Percentiles rank a stretch among this genome's conserved stretches.
phyloP scores from a whole-genome alignment of 2,888 invertebrate genomes.

The Cyrtodaria siliqua region DNA sequence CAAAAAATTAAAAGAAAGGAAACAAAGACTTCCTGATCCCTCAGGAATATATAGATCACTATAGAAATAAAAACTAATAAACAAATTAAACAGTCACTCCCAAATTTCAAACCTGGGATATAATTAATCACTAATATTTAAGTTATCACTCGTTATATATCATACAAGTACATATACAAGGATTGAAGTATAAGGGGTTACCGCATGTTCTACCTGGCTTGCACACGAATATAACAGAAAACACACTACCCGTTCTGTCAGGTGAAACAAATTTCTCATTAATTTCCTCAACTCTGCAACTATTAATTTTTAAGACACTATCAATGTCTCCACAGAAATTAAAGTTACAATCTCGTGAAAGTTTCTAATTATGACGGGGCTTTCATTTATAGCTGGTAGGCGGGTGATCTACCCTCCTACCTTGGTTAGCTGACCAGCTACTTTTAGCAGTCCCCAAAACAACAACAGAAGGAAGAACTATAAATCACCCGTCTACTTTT shows the following conservation, averaged over 20 bases:
- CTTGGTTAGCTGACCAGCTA: too few species aligned
- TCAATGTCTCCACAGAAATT: neutral
- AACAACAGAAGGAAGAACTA: too few species aligned
- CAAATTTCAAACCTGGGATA: slow-evolving; percentile 27
- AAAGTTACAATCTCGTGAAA: neutral
- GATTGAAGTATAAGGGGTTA: slow-evolving; percentile 54
- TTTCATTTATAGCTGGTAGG: too few species aligned
- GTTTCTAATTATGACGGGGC: slow-evolving; percentile 13
- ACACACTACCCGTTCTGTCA: slow-evolving; percentile 63
- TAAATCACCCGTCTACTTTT: too few species aligned
- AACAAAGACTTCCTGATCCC: slow-evolving; percentile 18
- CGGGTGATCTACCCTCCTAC: too few species aligned
- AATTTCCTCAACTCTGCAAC: neutral
- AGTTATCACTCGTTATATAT: slow-evolving; percentile 12
- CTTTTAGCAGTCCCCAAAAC: too few species aligned
- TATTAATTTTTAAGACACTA: neutral
- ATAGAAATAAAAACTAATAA: slow-evolving; percentile 13
- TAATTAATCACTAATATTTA: slow-evolving; percentile 12
- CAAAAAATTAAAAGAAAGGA: slow-evolving; percentile 28
- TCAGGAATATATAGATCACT: slow-evolving; percentile 14
- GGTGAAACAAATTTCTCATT: slow-evolving; percentile 11
- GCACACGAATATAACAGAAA: slow-evolving; percentile 64
- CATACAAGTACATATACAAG: slow-evolving; percentile 3
- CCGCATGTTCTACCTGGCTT: slow-evolving; percentile 35
- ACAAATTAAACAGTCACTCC: slow-evolving; percentile 16